Evolutionary conservation across 2,113 vertebrate species (phyloP).

Genomic region (Boleophthalmus pectinirostris): DNA sequence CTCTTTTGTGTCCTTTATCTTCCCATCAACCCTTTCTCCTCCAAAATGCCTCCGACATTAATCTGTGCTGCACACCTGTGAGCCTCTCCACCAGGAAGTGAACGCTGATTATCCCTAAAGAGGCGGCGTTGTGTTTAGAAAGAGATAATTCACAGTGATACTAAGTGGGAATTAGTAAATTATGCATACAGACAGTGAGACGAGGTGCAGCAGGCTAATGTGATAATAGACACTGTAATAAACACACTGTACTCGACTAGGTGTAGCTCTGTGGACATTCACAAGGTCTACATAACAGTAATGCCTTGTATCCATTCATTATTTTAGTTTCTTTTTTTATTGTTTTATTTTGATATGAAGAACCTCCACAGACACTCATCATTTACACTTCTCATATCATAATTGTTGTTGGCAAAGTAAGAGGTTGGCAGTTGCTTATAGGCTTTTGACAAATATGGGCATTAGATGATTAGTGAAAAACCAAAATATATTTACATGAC

Average conservation of each 20-base stretch:
- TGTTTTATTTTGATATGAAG: background rate
- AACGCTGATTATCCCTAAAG: constrained; percentile 28
- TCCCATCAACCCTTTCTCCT: constrained; percentile 65
- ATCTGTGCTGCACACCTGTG: constrained; percentile 66
- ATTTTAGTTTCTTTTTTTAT: background rate
- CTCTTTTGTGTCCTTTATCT: constrained; percentile 69
- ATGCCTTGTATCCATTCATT: background rate
- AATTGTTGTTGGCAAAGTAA: background rate
- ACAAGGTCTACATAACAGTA: background rate
- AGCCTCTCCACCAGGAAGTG: constrained; percentile 32
- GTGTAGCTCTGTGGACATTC: background rate
- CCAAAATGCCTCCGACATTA: constrained; percentile 65
- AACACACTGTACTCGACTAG: background rate
- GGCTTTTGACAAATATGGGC: too few species aligned
- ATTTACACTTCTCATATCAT: background rate
- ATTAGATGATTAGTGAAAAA: too few species aligned
- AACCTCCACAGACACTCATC: background rate
- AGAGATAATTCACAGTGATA: constrained; percentile 13
- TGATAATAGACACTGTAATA: constrained; percentile 4
- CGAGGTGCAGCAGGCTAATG: constrained; percentile 1
- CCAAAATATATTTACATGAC: too few species aligned
- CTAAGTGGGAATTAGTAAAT: constrained; percentile 17
- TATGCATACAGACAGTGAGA: constrained; percentile 9
- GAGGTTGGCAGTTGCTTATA: too few species aligned
- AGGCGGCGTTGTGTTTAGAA: constrained; percentile 27